A percentile compares a stretch with the other conserved stretches of the same genome.
Evolutionary conservation across 2,797 vertebrate species (phyloP).

Genomic region (Macroramphosus scolopax): DNA sequence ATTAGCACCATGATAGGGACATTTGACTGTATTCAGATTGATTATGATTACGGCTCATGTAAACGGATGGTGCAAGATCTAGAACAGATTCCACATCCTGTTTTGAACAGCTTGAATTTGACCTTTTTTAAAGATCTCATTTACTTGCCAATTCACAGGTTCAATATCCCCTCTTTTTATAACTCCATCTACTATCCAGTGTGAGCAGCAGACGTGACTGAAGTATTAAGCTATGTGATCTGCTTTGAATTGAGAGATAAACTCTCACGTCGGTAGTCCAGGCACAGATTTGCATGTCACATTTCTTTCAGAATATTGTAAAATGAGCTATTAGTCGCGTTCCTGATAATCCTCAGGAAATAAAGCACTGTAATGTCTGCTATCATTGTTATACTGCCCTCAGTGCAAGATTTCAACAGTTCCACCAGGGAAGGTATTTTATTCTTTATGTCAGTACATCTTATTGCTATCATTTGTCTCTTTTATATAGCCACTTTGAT

Average conservation of each 20-base stretch:
- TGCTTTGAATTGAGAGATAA: constrained; percentile 2
- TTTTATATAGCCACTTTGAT: background rate
- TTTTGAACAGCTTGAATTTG: background rate
- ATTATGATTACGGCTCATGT: too few species aligned
- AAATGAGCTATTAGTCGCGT: too few species aligned
- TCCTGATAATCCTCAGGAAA: background rate
- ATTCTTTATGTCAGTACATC: constrained; percentile 6
- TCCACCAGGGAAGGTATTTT: too few species aligned
- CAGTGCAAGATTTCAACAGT: background rate
- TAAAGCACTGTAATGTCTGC: constrained; percentile 1
- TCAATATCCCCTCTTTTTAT: background rate
- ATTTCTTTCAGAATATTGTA: too few species aligned
- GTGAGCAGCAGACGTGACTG: background rate
- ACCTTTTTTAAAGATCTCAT: background rate
- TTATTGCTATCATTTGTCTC: background rate
- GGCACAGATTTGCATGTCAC: background rate
- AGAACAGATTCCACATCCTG: too few species aligned
- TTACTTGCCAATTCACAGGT: constrained; percentile 3
- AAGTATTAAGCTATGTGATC: too few species aligned
- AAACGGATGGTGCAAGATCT: too few species aligned
- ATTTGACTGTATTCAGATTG: constrained; percentile 2
- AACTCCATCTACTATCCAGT: background rate
- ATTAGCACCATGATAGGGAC: too few species aligned
- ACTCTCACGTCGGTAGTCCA: background rate
- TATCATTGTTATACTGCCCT: background rate